phyloP scores from a whole-genome alignment of 1,140 invertebrate genomes.

The Choristoneura fumiferana region DNA sequence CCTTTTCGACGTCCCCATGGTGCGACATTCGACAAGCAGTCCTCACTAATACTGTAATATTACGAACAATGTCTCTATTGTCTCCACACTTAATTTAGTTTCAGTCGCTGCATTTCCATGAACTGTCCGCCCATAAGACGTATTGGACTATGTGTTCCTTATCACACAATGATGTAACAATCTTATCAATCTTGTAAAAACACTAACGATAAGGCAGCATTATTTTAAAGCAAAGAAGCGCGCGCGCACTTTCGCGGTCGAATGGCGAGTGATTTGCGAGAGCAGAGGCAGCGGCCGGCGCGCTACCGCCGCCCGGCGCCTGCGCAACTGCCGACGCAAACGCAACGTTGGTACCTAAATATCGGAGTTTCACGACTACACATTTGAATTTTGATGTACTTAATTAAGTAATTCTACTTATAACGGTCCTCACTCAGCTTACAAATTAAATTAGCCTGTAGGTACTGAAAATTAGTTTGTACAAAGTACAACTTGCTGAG shows the following conservation, averaged over 20 bases:
- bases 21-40: conserved; percentile 53
- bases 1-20: conserved; percentile 67
- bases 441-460: too few relatives aligned
- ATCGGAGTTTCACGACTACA: too few relatives aligned
- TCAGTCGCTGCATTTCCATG: conserved; percentile 44
- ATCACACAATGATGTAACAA: conserved; percentile 72
- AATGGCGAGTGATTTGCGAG: conserved; percentile 47
- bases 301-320: conserved; percentile 16
- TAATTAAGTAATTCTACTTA: too few relatives aligned
- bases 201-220: conserved; percentile 55
- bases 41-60: conserved; percentile 46
- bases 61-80: conserved; percentile 42
- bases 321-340: conserved; percentile 6
- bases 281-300: conserved; percentile 9
- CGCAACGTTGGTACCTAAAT: not conserved
- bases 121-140: conserved; percentile 41
- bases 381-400: too few relatives aligned
- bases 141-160: conserved; percentile 59
- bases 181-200: conserved; percentile 69
- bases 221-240: conserved; percentile 54
- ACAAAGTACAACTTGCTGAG: too few relatives aligned
- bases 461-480: too few relatives aligned
- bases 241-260: conserved; percentile 56
- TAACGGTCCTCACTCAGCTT: too few relatives aligned
- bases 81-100: conserved; percentile 47